Conservation (phyloP, 2,888 invertebrate species). For the Emmelina monodactyla region DNA sequence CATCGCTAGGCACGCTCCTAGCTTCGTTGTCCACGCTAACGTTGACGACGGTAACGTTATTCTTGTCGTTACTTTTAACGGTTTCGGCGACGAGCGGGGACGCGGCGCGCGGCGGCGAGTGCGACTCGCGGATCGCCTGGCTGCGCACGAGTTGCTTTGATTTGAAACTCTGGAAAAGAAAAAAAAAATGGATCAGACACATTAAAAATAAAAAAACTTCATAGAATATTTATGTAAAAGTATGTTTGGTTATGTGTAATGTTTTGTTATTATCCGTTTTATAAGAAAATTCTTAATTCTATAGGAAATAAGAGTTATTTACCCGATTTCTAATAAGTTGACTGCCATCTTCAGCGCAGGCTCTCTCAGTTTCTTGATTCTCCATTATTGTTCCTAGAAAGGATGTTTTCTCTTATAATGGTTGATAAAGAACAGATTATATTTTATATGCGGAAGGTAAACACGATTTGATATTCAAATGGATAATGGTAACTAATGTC, state of each 20-base stretch:
- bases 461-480: too few relatives aligned
- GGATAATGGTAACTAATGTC: too few relatives aligned
- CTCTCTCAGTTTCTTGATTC: constrained; percentile 33
- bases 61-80: constrained; percentile 16
- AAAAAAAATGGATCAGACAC: constrained; percentile 7
- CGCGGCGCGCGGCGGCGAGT: constrained; percentile 68
- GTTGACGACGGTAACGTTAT: constrained; percentile 8
- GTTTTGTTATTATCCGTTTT: too few relatives aligned
- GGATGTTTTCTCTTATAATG: too few relatives aligned
- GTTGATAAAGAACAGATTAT: too few relatives aligned
- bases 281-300: too few relatives aligned
- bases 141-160: constrained; percentile 86
- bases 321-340: constrained; percentile 46
- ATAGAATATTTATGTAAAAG: too few relatives aligned
- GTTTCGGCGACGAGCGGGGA: constrained; percentile 34
- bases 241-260: too few relatives aligned
- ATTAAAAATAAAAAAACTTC: constrained; percentile 1
- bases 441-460: too few relatives aligned
- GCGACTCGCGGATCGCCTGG: constrained; percentile 88
- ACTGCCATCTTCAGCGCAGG: constrained; percentile 32
- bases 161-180: constrained; percentile 66
- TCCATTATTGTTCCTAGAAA: too few relatives aligned
- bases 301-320: too few relatives aligned
- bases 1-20: constrained; percentile 17
- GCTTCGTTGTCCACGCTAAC: constrained; percentile 1